Base-by-base conservation (phyloP, 2,797 vertebrate species). In the Trachurus trachurus region DNA sequence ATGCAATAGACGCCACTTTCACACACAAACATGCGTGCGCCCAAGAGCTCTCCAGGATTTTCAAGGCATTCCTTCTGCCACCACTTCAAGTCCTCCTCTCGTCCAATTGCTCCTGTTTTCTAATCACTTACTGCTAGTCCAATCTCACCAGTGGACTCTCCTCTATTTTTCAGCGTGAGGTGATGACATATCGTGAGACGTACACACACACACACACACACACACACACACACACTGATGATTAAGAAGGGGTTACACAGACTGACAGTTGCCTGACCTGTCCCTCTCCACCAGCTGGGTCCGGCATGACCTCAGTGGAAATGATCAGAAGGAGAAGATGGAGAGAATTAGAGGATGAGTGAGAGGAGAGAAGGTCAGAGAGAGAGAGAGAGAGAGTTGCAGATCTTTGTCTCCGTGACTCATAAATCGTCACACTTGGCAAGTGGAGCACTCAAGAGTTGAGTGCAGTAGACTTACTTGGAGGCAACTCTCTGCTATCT, bases 271-370 rank as follows among this genome's bases (percentile, higher is more conserved):
- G 37, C 17, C 76, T 80, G 85, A 90, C 88, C 91, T 56, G 67
- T 85, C 71, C 70, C 84, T 86, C 78, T 86, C 54, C 74, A 67
- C 74, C 88, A 90, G 86, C 89, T 90, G 87, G 74, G 81, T 67
- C 86, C 63, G 9, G 69, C 68, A 34, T 89, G 87, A 91, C 87
- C 91, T 88, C 78, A 2, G 76, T 84, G 85, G 86, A 90, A 92
- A 88, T 81, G 81, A 91, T 88, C 80, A 82, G 83, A 63, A 12
- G 66, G 74, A 54, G 69, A 76, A 77, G 75, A 80, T 78, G 60
- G 66, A 75, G 70, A 69, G 80, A 87, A 83, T 85, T 75, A 71
- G 75, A 86, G 75, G 79, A 87, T 42, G 59, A 79, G 69, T 5
- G 49, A 77, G 73, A 75, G 42, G 77, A 81, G 47, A 73, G 66